These are phyloP conservation scores for Ennomos fuscantarius DNA, from an alignment of 2,888 invertebrate genomes.

Conservation along the genomic window DNA sequence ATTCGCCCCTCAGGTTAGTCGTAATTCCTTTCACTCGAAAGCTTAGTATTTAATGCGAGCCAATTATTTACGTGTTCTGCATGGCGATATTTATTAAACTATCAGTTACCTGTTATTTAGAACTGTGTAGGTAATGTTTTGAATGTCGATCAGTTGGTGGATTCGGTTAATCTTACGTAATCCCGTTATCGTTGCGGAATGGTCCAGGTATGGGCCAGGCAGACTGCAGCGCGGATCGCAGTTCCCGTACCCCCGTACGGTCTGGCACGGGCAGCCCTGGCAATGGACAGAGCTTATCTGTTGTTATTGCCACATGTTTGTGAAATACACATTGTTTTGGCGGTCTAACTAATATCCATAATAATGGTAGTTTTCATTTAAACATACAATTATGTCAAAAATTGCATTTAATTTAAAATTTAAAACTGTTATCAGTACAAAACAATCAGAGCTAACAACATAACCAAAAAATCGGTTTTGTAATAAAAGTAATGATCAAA, in stretches of 20 bases:
- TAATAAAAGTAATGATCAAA: too few relatives aligned
- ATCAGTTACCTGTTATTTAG: neutral
- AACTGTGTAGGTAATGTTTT: slow-evolving; percentile 1
- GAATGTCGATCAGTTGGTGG: neutral
- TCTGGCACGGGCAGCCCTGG: neutral
- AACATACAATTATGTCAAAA: too few relatives aligned
- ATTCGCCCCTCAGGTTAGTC: slow-evolving; percentile 86
- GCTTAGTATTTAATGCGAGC: neutral
- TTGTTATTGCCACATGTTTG: slow-evolving; percentile 6
- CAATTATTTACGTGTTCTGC: neutral
- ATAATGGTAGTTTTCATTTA: slow-evolving; percentile 4
- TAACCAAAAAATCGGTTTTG: too few relatives aligned
- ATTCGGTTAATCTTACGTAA: neutral
- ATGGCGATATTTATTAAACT: slow-evolving; percentile 1
- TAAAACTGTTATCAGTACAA: too few relatives aligned
- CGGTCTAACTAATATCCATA: neutral
- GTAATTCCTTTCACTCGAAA: neutral
- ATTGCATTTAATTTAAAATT: too few relatives aligned
- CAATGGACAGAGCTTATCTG: neutral
- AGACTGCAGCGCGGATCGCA: neutral
- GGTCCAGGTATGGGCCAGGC: slow-evolving; percentile 2
- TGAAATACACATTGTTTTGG: slow-evolving; percentile 3
- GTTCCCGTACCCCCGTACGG: neutral
- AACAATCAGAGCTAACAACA: too few relatives aligned
- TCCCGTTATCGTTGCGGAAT: slow-evolving; percentile 5